Conservation (phyloP, 2,888 invertebrate genomes). For the Neocrepidodera transversa region DNA sequence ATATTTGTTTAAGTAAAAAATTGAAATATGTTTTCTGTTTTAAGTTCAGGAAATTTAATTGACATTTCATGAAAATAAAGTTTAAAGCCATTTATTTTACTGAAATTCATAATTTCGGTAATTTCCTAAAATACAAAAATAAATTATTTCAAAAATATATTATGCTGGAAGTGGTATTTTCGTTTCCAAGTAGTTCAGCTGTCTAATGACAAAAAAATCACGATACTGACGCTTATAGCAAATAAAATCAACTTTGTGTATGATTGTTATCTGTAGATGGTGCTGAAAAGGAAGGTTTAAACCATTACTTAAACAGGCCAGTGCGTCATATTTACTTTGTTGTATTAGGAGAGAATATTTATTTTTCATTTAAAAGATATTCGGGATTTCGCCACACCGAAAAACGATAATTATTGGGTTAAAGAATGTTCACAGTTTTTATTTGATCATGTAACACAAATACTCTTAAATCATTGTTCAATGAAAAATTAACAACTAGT, state of each 20-base stretch:
- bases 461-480: too few relatives aligned
- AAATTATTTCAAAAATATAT: slow-evolving; percentile 6
- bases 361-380: background rate
- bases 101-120: slow-evolving; percentile 7
- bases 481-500: too few relatives aligned
- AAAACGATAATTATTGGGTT: too few relatives aligned
- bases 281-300: background rate
- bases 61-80: too few relatives aligned
- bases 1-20: too few relatives aligned
- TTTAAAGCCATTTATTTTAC: too few relatives aligned
- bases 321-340: slow-evolving; percentile 21
- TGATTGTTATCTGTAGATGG: slow-evolving; percentile 14
- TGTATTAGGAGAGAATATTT: slow-evolving; percentile 23
- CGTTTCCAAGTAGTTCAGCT: slow-evolving; percentile 35
- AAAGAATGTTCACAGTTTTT: too few relatives aligned
- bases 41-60: too few relatives aligned
- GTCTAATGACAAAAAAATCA: slow-evolving; percentile 22
- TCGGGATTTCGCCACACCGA: background rate
- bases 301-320: slow-evolving; percentile 20
- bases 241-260: slow-evolving; percentile 4
- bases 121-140: background rate
- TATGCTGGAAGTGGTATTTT: slow-evolving; percentile 23
- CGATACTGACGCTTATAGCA: slow-evolving; percentile 25
- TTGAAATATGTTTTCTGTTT: too few relatives aligned
- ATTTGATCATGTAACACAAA: too few relatives aligned